phyloP scores from a whole-genome alignment of 2,888 invertebrate genomes.

The Acanthosepion esculentum region DNA sequence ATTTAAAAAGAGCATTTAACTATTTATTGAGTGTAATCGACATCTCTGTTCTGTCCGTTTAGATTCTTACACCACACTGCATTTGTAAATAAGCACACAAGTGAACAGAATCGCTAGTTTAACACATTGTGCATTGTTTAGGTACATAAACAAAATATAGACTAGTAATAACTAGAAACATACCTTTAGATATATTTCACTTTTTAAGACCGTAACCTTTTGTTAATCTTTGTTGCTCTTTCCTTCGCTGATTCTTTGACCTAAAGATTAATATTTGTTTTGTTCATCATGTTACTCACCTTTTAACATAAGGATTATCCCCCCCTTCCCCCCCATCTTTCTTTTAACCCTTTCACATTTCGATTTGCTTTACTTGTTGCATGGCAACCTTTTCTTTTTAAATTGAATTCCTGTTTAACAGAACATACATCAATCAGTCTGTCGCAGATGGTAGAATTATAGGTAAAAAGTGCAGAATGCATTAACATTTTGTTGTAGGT shows the following conservation, averaged over 20 bases:
- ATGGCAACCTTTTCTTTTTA: background rate
- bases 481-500: background rate
- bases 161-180: background rate
- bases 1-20: no score
- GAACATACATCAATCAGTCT: background rate
- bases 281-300: background rate
- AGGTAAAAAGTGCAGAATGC: background rate
- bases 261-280: background rate
- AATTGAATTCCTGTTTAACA: background rate
- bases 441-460: background rate
- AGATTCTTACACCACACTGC: no score
- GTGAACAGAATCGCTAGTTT: background rate
- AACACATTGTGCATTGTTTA: background rate
- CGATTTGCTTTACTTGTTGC: background rate
- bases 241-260: background rate
- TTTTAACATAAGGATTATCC: background rate
- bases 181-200: background rate
- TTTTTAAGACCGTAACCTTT: background rate
- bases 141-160: background rate
- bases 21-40: no score
- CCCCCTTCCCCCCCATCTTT: background rate
- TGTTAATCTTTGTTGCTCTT: background rate
- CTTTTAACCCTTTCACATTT: slow-evolving; percentile 20
- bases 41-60: no score
- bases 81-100: no score